Evolutionary conservation across 2,888 invertebrate species (phyloP).

Genomic region (Ethmia dodecea): DNA sequence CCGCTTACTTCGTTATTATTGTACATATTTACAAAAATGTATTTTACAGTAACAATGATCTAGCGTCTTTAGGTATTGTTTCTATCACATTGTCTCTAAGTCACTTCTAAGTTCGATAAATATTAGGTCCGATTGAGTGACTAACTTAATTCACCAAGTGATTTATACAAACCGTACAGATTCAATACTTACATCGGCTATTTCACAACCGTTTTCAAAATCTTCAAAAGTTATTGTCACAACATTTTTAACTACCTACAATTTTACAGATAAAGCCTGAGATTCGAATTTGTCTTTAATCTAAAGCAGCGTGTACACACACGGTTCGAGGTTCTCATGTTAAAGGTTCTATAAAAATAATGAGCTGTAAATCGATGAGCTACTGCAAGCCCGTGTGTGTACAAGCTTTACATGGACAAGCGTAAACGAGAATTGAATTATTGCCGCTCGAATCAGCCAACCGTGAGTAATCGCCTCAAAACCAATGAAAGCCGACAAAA

Average conservation of each 20-base stretch:
- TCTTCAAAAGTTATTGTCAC: slow-evolving; percentile 33
- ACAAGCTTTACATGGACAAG: slow-evolving; percentile 47
- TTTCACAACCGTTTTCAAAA: slow-evolving; percentile 51
- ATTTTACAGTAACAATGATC: slow-evolving; percentile 76
- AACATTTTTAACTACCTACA: slow-evolving; percentile 31
- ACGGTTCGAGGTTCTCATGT: slow-evolving; percentile 27
- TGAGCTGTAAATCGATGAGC: slow-evolving; percentile 49
- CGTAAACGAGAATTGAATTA: slow-evolving; percentile 69
- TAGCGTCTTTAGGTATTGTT: slow-evolving; percentile 75
- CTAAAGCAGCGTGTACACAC: slow-evolving; percentile 34
- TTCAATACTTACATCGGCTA: slow-evolving; percentile 28
- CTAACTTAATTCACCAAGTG: not conserved
- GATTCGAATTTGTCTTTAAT: slow-evolving; percentile 1
- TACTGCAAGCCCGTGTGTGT: slow-evolving; percentile 33
- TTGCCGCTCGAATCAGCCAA: slow-evolving; percentile 63
- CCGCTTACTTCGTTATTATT: slow-evolving; percentile 63
- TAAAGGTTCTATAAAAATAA: slow-evolving; percentile 46
- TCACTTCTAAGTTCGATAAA: slow-evolving; percentile 17
- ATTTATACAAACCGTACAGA: slow-evolving; percentile 2
- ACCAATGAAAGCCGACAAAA: slow-evolving; percentile 68
- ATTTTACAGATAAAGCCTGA: slow-evolving; percentile 23
- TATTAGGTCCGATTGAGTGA: not conserved
- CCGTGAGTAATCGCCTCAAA: slow-evolving; percentile 65
- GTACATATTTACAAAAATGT: slow-evolving; percentile 69
- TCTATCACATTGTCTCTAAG: slow-evolving; percentile 68